Evolutionary conservation across 37 sponge, comb jelly and placozoan genomes (phyloP), one percentile per base, ranked within the genome.

Genomic region (Bolinopsis microptera): DNA sequence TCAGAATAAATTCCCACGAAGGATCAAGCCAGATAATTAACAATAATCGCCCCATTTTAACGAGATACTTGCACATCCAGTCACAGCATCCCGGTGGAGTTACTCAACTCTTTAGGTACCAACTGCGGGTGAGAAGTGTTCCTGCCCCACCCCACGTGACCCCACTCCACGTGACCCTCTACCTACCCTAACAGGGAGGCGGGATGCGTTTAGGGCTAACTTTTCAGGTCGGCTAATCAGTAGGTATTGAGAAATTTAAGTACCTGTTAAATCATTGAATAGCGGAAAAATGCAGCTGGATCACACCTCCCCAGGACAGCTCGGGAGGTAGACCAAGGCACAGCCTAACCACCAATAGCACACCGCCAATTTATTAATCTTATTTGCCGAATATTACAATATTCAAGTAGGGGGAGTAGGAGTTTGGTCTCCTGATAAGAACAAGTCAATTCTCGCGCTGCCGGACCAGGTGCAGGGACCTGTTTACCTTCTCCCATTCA

Each of bases 291-390:
- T 48, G 61, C 61, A 48, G 61, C 61, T 48, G 13, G 61, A 48
- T 48, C 61, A 13, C 61, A 48, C 61, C 61, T 48, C 5, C 61
- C 61, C 13, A 48, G n/a, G n/a, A n/a, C n/a, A n/a, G 61, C 61
- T 48, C 5, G 61, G 61, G 61, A 48, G 13, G 61, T 13, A 5
- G 61, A 13, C 61, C 61, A 5, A 48, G 61, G 61, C 61, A 48
- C 61, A 13, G 61, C 61, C 13, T 18, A 5, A 18, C 61, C 61
- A 13, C 61, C 61, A 48, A 48, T 48, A 48, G 61, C 61, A 13
- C 74, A 70, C 74, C 74, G 74, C 30, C 74, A 70, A 70, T 70
- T 70, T 70, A 70, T 70, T 70, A 70, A 70, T 70, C 74, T 22
- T 70, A 70, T 70, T 70, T 48, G 61, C 61, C 61, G 61, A 48